phyloP scores from a whole-genome alignment of 2,797 vertebrate species.

The Prunella strophiata region DNA sequence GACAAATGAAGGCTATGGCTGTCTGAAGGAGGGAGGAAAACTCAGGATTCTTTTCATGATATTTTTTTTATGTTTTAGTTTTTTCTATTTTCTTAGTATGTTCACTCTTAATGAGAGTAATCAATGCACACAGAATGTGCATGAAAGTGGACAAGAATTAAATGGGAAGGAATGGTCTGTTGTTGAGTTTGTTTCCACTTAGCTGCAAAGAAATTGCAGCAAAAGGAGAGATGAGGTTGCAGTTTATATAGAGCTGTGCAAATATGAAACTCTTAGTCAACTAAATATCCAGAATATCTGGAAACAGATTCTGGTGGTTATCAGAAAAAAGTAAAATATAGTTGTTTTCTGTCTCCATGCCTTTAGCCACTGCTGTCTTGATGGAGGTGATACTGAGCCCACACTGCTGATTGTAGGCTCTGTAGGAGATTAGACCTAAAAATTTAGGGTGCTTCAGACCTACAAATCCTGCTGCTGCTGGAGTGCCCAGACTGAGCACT shows the following conservation, averaged over 20 bases:
- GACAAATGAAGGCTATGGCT: background rate
- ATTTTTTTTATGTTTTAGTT: background rate
- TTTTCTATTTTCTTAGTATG: fast-evolving
- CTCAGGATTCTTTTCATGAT: fast-evolving
- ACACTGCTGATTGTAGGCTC: background rate
- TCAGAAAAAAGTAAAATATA: background rate
- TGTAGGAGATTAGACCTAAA: background rate
- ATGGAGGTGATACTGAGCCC: background rate
- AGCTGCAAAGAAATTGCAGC: background rate
- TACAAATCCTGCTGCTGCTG: background rate
- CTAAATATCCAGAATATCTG: background rate
- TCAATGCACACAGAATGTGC: background rate
- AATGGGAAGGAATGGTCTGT: fast-evolving
- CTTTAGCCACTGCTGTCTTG: background rate
- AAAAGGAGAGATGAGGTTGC: background rate
- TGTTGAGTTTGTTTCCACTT: background rate
- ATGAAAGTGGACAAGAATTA: background rate
- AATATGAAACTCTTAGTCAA: background rate
- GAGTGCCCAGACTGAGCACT: background rate
- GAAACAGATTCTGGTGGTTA: background rate
- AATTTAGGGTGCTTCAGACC: too few species aligned
- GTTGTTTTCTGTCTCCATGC: background rate
- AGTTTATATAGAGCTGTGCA: background rate
- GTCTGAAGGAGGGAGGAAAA: background rate
- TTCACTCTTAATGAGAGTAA: background rate